Evolutionary conservation across 2,888 invertebrate genomes (phyloP).

Genomic region (Tholera decimalis): DNA sequence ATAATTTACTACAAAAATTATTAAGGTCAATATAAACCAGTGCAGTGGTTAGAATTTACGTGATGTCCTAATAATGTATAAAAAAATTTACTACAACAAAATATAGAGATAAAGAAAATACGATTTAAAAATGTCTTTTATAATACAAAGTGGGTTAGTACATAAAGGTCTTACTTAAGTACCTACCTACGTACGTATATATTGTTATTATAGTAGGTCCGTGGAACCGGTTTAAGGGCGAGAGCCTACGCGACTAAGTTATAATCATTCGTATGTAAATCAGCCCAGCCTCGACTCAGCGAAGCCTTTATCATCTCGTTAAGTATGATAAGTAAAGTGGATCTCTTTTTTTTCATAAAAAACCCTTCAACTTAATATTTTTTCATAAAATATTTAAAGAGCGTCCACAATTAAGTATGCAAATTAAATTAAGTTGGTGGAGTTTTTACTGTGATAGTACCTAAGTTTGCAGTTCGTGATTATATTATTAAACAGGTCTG

Average conservation of each 20-base stretch:
- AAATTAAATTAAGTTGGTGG: conserved; percentile 55
- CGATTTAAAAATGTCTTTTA: not conserved
- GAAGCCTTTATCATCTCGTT: conserved; percentile 83
- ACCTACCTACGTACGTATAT: conserved; percentile 20
- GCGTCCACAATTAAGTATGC: conserved; percentile 61
- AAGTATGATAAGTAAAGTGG: conserved; percentile 80
- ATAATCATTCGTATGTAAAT: conserved; percentile 89
- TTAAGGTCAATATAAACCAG: conserved; percentile 15
- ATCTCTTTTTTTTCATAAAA: conserved; percentile 74
- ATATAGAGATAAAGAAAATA: not conserved
- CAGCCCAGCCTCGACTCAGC: conserved; percentile 81
- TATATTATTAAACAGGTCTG: conserved; percentile 23
- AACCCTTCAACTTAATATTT: conserved; percentile 63
- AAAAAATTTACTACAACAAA: too few species aligned
- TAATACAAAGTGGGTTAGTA: not conserved
- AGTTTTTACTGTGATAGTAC: conserved; percentile 24
- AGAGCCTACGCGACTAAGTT: conserved; percentile 79
- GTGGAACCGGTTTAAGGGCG: conserved; percentile 64
- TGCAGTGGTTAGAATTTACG: not conserved
- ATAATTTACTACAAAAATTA: conserved; percentile 18
- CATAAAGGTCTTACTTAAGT: conserved; percentile 13
- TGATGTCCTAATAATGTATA: not conserved
- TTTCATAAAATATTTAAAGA: conserved; percentile 63
- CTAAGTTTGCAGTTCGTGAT: conserved; percentile 45
- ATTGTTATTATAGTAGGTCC: conserved; percentile 47